Conservation (phyloP, 1,140 invertebrate genomes). For the Cydia fagiglandana region DNA sequence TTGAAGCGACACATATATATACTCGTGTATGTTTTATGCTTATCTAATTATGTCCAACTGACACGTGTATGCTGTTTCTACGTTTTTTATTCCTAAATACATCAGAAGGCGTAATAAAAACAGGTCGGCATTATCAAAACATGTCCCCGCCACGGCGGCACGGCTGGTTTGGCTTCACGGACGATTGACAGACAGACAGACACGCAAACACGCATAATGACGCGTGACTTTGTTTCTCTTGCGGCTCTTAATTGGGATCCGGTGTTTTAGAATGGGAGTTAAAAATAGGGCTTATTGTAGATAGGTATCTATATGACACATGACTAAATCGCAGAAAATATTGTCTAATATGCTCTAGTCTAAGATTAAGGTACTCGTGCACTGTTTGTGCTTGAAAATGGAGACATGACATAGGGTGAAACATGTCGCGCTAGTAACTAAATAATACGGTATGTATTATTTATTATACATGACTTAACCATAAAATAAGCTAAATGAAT, state of each 20-base stretch:
- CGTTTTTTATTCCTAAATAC: constrained; percentile 17
- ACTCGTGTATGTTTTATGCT: neutral
- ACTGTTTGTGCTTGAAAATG: no score
- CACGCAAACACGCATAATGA: constrained; percentile 54
- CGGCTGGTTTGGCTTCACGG: constrained; percentile 61
- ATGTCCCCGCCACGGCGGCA: constrained; percentile 52
- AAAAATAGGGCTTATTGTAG: neutral
- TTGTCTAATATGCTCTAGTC: no score
- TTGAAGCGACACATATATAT: no score
- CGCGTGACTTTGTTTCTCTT: constrained; percentile 62
- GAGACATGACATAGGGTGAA: no score
- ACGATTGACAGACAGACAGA: constrained; percentile 57
- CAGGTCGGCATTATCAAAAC: constrained; percentile 57
- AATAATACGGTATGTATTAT: no score
- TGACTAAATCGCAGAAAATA: no score
- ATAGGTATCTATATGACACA: neutral
- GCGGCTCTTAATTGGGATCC: constrained; percentile 75
- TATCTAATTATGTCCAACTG: neutral
- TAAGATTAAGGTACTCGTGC: no score
- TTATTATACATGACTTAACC: no score
- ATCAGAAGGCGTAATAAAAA: constrained; percentile 16
- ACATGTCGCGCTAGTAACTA: no score
- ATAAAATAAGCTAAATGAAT: no score
- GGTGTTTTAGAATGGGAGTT: constrained; percentile 42
- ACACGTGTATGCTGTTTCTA: neutral